phyloP scores from a whole-genome alignment of 1,140 invertebrate species.

The Drosophila eugracilis region DNA sequence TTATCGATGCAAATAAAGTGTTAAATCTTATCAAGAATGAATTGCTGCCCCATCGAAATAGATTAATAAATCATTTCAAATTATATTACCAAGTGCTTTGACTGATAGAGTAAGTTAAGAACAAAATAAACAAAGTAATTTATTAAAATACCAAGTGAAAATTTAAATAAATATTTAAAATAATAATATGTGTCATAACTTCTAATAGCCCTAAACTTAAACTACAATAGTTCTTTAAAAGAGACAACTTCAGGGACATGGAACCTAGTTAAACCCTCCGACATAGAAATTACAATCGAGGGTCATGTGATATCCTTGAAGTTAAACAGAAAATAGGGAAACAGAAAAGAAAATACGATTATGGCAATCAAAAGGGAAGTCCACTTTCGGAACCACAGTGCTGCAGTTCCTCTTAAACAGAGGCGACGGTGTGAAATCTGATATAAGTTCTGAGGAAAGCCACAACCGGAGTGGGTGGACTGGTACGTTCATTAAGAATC shows the following conservation, averaged over 20 bases:
- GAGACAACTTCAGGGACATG: conserved; percentile 8
- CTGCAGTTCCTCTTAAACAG: conserved; percentile 4
- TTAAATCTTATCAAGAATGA: conserved; percentile 25
- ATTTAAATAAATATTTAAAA: neutral
- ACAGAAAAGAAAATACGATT: conserved; percentile 28
- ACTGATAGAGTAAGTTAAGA: neutral
- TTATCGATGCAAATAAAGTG: conserved; percentile 29
- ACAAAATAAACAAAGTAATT: neutral
- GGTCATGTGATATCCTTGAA: conserved; percentile 72
- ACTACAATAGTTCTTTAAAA: too few species aligned
- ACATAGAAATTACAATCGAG: conserved; percentile 18
- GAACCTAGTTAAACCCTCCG: conserved; percentile 10
- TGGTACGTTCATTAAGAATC: conserved; percentile 57
- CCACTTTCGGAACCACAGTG: conserved; percentile 14
- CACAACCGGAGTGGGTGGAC: conserved; percentile 13
- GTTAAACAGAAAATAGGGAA: conserved; percentile 19
- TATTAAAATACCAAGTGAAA: neutral
- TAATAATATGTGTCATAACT: conserved; percentile 9
- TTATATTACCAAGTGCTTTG: neutral
- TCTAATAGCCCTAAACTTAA: too few species aligned
- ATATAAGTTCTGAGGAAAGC: conserved; percentile 58
- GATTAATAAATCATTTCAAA: conserved; percentile 6
- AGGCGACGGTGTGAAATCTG: conserved; percentile 43
- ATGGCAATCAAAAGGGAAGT: conserved; percentile 28
- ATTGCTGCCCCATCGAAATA: too few species aligned